Conservation (phyloP, 2,113 vertebrate species). For the Phyllostomus discolor region DNA sequence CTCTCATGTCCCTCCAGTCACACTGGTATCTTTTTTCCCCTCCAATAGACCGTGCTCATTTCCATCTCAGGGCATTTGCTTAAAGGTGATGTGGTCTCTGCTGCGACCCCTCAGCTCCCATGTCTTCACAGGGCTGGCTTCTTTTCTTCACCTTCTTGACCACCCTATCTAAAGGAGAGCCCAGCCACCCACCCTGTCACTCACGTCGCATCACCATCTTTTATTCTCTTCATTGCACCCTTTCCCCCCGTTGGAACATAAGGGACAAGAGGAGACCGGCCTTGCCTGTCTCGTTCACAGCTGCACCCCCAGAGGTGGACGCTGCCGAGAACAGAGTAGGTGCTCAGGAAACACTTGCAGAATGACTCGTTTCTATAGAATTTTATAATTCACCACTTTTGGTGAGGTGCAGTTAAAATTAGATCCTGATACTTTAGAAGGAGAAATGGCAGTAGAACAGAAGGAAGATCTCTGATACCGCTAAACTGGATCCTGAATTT, state of each 20-base stretch:
- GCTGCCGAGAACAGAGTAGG: neutral
- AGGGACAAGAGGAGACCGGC: neutral
- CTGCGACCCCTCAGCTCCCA: neutral
- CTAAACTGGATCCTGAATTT: neutral
- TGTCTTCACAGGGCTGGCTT: neutral
- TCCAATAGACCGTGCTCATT: neutral
- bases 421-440: neutral
- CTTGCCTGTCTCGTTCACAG: neutral
- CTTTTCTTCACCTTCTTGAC: neutral
- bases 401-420: neutral
- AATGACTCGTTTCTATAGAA: neutral
- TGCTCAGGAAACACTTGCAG: neutral
- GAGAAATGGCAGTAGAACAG: constrained; percentile 15
- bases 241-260: neutral
- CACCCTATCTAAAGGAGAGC: neutral
- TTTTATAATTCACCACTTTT: neutral
- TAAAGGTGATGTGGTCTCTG: neutral
- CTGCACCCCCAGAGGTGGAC: neutral
- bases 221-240: neutral
- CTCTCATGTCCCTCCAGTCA: neutral
- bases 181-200: neutral
- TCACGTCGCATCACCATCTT: neutral
- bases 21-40: neutral
- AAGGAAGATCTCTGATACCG: neutral
- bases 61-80: neutral